A percentile compares a stretch with the other conserved stretches of the same genome.
These are phyloP conservation scores for Octopus bimaculoides DNA, from an alignment of 1,140 invertebrate genomes.

Conservation along the genomic window DNA sequence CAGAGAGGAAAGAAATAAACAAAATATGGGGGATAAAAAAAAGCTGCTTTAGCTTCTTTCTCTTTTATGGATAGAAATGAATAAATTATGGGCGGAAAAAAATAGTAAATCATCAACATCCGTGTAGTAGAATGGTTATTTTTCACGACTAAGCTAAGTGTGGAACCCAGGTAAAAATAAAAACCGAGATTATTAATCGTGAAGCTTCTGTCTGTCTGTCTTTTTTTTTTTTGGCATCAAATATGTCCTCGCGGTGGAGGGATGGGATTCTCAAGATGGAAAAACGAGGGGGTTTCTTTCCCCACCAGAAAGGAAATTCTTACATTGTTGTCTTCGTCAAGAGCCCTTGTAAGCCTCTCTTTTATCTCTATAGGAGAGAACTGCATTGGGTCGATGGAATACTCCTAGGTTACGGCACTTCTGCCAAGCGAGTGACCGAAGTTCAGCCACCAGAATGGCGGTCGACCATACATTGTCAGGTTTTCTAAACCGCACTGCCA, in stretches of 20 bases:
- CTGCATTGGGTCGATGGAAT: constrained; percentile 60
- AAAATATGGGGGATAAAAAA: too few relatives aligned
- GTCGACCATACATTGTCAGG: constrained; percentile 54
- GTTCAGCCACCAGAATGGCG: constrained; percentile 56
- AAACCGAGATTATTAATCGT: too few relatives aligned
- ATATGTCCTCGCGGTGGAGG: background rate
- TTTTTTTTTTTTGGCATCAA: background rate
- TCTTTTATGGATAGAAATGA: too few relatives aligned
- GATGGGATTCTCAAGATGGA: background rate
- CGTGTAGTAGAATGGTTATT: too few relatives aligned
- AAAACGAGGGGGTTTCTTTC: background rate
- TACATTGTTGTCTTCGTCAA: constrained; percentile 68
- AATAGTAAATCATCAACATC: too few relatives aligned
- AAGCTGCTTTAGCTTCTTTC: too few relatives aligned
- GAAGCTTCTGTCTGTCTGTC: background rate
- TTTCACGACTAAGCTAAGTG: too few relatives aligned
- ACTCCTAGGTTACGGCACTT: constrained; percentile 45
- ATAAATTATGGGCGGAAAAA: too few relatives aligned
- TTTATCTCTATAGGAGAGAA: constrained; percentile 64
- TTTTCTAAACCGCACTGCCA: constrained; percentile 52
- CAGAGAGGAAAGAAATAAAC: too few relatives aligned
- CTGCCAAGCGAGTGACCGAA: constrained; percentile 49
- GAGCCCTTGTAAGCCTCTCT: constrained; percentile 65
- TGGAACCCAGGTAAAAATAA: too few relatives aligned
- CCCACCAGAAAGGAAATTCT: constrained; percentile 43